Base-by-base conservation (phyloP, 2,113 vertebrate species). In the Tenebrosternarchus preto region DNA sequence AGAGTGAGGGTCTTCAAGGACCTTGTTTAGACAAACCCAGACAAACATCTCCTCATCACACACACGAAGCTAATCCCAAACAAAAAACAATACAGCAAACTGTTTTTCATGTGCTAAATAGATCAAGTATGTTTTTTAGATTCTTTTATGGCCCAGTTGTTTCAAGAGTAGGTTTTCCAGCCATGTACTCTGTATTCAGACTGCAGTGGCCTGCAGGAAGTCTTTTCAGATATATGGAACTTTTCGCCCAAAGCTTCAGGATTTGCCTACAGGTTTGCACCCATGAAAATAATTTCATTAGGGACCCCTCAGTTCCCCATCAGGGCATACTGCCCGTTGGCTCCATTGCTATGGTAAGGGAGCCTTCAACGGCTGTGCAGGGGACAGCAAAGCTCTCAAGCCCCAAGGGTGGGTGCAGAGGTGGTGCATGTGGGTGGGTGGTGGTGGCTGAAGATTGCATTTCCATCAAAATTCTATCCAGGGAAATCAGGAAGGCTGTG, bases 391-490 rank as follows among this genome's bases (percentile, higher is more conserved):
- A 1, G 43, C 43, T 24, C 59, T 64, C 4, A 19, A 50, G 36
- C 16, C 74, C 39, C 22, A 39, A 20, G 50, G 24, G 0, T 9
- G 64, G 2, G 6, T 64, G 55, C 81, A 71, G 55, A 70, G 81
- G 80, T 69, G 39, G 72, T 31, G 53, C 11, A 9, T 46, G 43
- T 12, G 43, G 43, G 5, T 46, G 43, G 11, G 63, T 36, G 83
- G 73, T 46, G 70, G 81, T 78, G 72, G 39, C 70, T 31, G 53
- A 80, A 64, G 78, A 86, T 89, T 87, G 83, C 78, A 46, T 46
- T 46, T 36, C 33, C 33, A 36, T 36, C 43, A 46, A 46, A 46
- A 9, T 46, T 46, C 43, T 46, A 46, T 46, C 43, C 43, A 90
- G 19, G 76, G 71, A 82, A 56, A 86, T 86, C 59, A 61, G 59